Conservation (phyloP, 2,888 invertebrate genomes). For the Clanis bilineata region DNA sequence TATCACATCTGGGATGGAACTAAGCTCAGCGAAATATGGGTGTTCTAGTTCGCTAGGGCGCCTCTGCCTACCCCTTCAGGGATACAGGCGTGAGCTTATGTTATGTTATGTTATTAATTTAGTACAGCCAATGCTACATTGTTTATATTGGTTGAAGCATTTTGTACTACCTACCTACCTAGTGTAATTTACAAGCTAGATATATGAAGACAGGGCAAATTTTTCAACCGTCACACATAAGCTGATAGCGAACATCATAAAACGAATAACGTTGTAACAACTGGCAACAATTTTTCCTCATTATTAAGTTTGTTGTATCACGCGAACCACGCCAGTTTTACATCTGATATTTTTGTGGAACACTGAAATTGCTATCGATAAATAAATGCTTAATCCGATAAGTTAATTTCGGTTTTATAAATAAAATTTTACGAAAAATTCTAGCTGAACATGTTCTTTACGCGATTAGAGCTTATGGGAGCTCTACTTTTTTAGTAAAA, state of each 20-base stretch:
- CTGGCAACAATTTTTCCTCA: conserved; percentile 57
- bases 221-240: conserved; percentile 48
- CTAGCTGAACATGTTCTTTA: too few relatives aligned
- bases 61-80: too few relatives aligned
- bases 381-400: background rate
- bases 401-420: background rate
- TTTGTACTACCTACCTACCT: conserved; percentile 1
- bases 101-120: too few relatives aligned
- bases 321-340: conserved; percentile 39
- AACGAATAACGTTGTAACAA: conserved; percentile 61
- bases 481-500: too few relatives aligned
- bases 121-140: too few relatives aligned
- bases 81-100: too few relatives aligned
- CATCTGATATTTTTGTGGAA: conserved; percentile 7
- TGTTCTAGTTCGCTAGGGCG: too few relatives aligned
- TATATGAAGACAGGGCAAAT: conserved; percentile 37
- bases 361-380: conserved; percentile 4
- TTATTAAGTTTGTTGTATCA: conserved; percentile 44
- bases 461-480: too few relatives aligned
- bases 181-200: conserved; percentile 15
- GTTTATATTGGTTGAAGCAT: background rate
- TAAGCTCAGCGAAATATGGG: too few relatives aligned
- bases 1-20: too few relatives aligned
- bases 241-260: conserved; percentile 43
- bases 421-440: too few relatives aligned